These are phyloP conservation scores for Aquila chrysaetos DNA, from an alignment of 2,797 vertebrate species.

Conservation along the genomic window DNA sequence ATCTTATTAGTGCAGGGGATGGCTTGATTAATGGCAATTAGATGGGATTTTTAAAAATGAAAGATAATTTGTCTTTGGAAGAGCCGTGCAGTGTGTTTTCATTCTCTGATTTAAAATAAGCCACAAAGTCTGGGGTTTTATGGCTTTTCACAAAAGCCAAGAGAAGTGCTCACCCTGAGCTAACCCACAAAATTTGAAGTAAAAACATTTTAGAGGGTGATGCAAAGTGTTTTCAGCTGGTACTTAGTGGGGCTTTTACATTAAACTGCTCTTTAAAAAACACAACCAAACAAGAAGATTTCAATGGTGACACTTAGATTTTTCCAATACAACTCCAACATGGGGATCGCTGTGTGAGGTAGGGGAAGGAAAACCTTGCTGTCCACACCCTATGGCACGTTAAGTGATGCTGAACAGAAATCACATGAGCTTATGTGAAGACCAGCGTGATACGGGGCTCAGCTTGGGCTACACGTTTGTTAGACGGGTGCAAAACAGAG, in stretches of 20 bases:
- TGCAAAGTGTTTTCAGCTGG: conserved; percentile 1
- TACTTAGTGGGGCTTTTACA: background rate
- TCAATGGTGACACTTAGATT: background rate
- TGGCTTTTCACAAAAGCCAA: background rate
- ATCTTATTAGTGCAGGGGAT: background rate
- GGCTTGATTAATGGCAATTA: conserved; percentile 30
- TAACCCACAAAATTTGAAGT: background rate
- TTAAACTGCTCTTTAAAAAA: background rate
- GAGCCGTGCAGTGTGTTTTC: background rate
- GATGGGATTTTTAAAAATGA: conserved; percentile 10
- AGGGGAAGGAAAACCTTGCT: background rate
- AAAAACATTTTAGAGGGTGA: background rate
- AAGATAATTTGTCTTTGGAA: conserved; percentile 9
- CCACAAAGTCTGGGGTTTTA: background rate
- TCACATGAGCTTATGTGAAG: background rate
- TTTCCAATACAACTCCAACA: background rate
- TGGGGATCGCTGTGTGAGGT: rapidly evolving
- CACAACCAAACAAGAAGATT: background rate
- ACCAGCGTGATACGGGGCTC: background rate
- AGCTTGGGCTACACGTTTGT: background rate
- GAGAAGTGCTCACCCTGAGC: background rate
- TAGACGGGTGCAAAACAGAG: background rate
- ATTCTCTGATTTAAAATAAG: conserved; percentile 15
- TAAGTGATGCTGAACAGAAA: background rate
- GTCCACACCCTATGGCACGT: rapidly evolving